Evolutionary conservation across 2,113 vertebrate species (phyloP).

Genomic region (Hirundichthys speculiger): DNA sequence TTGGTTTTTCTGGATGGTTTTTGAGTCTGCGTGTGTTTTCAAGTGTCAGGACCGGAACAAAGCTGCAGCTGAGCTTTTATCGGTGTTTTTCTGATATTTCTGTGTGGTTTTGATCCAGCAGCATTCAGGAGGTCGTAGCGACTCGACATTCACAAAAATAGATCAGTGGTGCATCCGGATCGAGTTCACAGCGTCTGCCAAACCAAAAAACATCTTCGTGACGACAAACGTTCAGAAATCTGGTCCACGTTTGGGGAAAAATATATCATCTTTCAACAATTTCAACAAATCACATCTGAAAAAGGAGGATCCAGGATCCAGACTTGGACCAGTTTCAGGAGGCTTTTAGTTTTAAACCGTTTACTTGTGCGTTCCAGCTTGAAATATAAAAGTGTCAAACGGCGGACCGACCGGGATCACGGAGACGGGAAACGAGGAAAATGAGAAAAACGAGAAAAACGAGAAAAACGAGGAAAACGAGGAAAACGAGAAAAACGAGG

Average conservation of each 20-base stretch:
- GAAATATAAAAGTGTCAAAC: background rate
- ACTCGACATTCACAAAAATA: slow-evolving; percentile 81
- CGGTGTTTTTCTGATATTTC: too few relatives aligned
- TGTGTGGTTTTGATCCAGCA: slow-evolving; percentile 64
- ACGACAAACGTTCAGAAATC: slow-evolving; percentile 45
- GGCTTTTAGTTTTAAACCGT: background rate
- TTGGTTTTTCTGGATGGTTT: too few relatives aligned
- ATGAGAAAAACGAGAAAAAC: too few relatives aligned
- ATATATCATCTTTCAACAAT: slow-evolving; percentile 36
- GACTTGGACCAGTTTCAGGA: too few relatives aligned
- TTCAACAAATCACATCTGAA: slow-evolving; percentile 6
- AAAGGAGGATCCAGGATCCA: too few relatives aligned
- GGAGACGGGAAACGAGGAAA: background rate
- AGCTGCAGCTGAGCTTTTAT: too few relatives aligned
- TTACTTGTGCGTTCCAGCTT: slow-evolving; percentile 50
- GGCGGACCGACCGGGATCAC: background rate
- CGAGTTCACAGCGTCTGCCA: slow-evolving; percentile 53
- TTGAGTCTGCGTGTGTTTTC: slow-evolving; percentile 34
- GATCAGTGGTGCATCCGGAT: slow-evolving; percentile 72
- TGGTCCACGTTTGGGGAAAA: slow-evolving; percentile 38
- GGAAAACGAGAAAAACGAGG: too few relatives aligned
- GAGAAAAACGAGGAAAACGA: too few relatives aligned
- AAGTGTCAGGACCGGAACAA: slow-evolving; percentile 68
- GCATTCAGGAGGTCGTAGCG: slow-evolving; percentile 65
- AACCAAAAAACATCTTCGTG: slow-evolving; percentile 62